Conservation (phyloP, 2,113 vertebrate genomes). For the Malurus melanocephalus region DNA sequence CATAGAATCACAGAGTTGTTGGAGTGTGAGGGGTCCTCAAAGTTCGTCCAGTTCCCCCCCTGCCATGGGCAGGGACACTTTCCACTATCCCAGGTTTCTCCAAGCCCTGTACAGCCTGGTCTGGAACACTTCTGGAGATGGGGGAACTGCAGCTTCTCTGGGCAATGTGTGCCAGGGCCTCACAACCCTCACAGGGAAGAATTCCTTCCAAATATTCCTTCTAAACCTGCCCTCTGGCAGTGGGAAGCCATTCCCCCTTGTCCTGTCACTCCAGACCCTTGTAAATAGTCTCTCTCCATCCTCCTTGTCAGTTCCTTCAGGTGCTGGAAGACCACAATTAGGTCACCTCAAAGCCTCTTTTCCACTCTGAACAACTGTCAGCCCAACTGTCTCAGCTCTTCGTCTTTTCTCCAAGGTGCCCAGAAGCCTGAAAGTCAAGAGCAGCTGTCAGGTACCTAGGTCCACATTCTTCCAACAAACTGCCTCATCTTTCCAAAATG, state of each 20-base stretch:
- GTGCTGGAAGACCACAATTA: background rate
- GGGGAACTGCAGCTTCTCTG: background rate
- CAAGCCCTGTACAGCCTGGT: rapidly evolving
- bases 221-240: background rate
- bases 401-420: background rate
- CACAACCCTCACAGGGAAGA: rapidly evolving
- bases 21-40: background rate
- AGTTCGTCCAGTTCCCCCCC: background rate
- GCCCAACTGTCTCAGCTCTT: background rate
- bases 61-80: background rate
- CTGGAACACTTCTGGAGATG: background rate
- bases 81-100: rapidly evolving
- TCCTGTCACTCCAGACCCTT: background rate
- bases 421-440: background rate
- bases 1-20: background rate
- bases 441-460: background rate
- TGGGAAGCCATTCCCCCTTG: background rate
- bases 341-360: background rate
- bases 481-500: background rate
- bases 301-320: background rate
- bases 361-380: background rate
- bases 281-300: background rate
- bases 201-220: background rate
- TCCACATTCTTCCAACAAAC: background rate
- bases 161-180: background rate